These are phyloP conservation scores for Ormyrus rosae DNA, from an alignment of 2,888 invertebrate species.

Conservation along the genomic window DNA sequence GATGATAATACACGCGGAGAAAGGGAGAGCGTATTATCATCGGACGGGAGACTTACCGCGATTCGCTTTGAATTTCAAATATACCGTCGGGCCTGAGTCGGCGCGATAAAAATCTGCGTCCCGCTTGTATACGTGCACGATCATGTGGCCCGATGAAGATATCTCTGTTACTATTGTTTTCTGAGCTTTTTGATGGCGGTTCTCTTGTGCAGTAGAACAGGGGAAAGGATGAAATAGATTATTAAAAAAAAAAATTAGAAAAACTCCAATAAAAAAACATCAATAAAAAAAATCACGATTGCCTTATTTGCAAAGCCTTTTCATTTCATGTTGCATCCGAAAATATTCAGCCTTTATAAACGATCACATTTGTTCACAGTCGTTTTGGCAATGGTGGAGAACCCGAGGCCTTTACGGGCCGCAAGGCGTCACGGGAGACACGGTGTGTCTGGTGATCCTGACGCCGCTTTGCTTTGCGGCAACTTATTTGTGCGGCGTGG, in stretches of 20 bases:
- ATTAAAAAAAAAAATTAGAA: neutral
- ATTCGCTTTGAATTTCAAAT: constrained; percentile 55
- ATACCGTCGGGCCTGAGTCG: neutral
- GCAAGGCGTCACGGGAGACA: constrained; percentile 76
- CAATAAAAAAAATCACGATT: too few relatives aligned
- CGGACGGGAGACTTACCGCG: constrained; percentile 15
- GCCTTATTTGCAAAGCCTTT: too few relatives aligned
- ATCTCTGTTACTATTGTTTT: neutral
- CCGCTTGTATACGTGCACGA: neutral
- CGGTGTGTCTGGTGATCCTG: constrained; percentile 75
- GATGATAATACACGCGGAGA: constrained; percentile 21
- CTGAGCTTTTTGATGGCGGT: neutral
- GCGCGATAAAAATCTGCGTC: constrained; percentile 28
- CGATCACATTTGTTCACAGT: constrained; percentile 55
- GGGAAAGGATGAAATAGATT: neutral
- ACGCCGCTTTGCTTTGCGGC: constrained; percentile 77
- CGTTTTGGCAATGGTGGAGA: constrained; percentile 73
- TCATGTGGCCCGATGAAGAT: constrained; percentile 20
- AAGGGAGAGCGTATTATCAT: constrained; percentile 22
- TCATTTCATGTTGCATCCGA: neutral
- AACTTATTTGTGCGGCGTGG: constrained; percentile 76
- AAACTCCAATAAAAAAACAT: neutral
- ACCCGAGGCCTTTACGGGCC: constrained; percentile 73
- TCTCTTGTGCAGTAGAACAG: neutral
- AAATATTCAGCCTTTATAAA: neutral